Percentiles rank a stretch among this genome's conserved stretches.
phyloP scores from a whole-genome alignment of 2,888 invertebrate genomes.

The Meta bourneti region DNA sequence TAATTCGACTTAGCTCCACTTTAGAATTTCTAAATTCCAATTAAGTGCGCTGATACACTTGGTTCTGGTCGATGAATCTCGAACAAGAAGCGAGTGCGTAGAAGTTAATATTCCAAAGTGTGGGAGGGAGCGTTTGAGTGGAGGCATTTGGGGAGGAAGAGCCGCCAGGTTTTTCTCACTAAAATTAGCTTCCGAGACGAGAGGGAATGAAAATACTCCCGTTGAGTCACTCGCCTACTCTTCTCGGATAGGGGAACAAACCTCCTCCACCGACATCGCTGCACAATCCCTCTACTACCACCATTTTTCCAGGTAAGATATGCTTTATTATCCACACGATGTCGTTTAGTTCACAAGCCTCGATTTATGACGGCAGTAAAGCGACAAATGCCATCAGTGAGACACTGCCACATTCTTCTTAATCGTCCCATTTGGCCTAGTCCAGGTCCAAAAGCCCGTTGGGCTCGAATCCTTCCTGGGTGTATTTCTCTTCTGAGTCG shows the following conservation, averaged over 20 bases:
- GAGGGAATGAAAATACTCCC: constrained; percentile 60
- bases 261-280: background rate
- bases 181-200: constrained; percentile 43
- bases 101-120: constrained; percentile 12
- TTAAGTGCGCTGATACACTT: background rate
- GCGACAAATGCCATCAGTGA: too few relatives aligned
- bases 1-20: too few relatives aligned
- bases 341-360: too few relatives aligned
- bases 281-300: background rate
- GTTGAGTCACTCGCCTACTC: constrained; percentile 52
- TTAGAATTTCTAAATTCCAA: too few relatives aligned
- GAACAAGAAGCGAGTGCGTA: background rate
- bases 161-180: constrained; percentile 49
- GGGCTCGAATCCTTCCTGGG: too few relatives aligned
- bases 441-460: too few relatives aligned
- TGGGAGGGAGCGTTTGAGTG: constrained; percentile 30
- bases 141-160: constrained; percentile 5
- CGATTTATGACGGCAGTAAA: too few relatives aligned
- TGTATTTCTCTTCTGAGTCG: too few relatives aligned
- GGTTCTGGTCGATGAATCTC: constrained; percentile 44
- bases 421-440: too few relatives aligned
- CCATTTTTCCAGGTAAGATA: constrained; percentile 11
- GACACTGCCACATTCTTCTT: too few relatives aligned
- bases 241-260: constrained; percentile 1
- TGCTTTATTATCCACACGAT: too few relatives aligned